A percentile compares a stretch with the other conserved stretches of the same genome.
phyloP scores from a whole-genome alignment of 2,113 vertebrate species.

The Phalacrocorax carbo region DNA sequence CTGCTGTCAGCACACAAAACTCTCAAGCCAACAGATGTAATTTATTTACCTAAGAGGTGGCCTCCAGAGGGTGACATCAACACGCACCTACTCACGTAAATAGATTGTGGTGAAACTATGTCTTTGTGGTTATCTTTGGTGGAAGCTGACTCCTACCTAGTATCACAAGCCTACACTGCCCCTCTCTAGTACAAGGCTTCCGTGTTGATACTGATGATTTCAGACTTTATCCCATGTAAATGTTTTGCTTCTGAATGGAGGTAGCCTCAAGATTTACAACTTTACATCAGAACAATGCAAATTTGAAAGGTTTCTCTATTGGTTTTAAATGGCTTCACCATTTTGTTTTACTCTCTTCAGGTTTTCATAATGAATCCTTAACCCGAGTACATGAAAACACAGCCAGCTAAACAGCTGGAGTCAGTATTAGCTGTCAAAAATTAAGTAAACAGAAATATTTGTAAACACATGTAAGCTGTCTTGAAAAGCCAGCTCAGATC shows the following conservation, averaged over 20 bases:
- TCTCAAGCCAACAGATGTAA: neutral
- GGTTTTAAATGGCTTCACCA: neutral
- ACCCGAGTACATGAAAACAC: neutral
- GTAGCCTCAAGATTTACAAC: neutral
- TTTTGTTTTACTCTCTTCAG: neutral
- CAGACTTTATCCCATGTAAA: neutral
- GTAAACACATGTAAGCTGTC: neutral
- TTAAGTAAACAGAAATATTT: slow-evolving; percentile 2
- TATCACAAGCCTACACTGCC: neutral
- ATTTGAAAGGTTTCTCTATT: neutral
- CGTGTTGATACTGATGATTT: neutral
- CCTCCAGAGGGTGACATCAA: slow-evolving; percentile 9
- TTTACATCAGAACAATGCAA: neutral
- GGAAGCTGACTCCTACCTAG: neutral
- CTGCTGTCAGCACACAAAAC: neutral
- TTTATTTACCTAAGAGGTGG: neutral
- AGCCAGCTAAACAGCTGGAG: slow-evolving; percentile 23
- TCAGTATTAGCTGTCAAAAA: neutral
- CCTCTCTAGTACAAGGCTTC: neutral
- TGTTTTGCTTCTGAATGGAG: neutral
- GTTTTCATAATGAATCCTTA: neutral
- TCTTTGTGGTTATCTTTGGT: neutral
- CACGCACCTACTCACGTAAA: neutral
- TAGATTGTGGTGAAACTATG: neutral
- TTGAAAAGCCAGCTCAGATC: neutral